A percentile compares a stretch with the other conserved stretches of the same genome.
Evolutionary conservation across 2,888 invertebrate genomes (phyloP).

Genomic region (Pristionchus mayeri): DNA sequence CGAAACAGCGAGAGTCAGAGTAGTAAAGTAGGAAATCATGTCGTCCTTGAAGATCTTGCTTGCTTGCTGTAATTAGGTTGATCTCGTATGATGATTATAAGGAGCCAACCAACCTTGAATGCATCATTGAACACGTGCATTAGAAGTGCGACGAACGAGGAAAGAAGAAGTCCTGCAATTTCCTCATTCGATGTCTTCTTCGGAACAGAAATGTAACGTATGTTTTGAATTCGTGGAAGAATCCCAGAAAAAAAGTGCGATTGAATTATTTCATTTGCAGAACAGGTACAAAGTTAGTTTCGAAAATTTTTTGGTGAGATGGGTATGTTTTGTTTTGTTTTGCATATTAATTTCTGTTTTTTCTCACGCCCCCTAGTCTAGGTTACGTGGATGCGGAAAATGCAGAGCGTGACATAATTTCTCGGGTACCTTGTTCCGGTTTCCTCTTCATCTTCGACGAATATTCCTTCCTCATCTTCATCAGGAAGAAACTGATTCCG

Average conservation of each 20-base stretch:
- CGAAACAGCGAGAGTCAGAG: neutral
- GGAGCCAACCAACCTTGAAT: neutral
- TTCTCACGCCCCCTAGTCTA: no score
- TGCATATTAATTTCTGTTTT: no score
- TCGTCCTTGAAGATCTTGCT: neutral
- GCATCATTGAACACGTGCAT: neutral
- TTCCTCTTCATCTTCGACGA: neutral
- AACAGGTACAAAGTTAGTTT: no score
- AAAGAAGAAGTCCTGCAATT: neutral
- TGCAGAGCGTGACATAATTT: no score
- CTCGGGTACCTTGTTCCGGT: neutral
- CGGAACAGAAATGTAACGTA: no score
- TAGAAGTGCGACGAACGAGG: neutral
- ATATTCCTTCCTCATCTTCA: slow-evolving; percentile 12
- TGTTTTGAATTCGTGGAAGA: no score
- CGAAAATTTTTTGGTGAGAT: no score
- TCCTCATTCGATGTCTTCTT: no score
- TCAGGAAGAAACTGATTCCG: neutral
- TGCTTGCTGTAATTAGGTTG: neutral
- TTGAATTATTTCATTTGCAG: no score
- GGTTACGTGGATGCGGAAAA: no score
- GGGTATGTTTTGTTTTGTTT: no score
- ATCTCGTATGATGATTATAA: neutral
- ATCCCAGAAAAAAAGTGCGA: no score
- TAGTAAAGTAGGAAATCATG: neutral